Base-by-base conservation (phyloP, 1,140 invertebrate genomes). In the Metaphire vulgaris region DNA sequence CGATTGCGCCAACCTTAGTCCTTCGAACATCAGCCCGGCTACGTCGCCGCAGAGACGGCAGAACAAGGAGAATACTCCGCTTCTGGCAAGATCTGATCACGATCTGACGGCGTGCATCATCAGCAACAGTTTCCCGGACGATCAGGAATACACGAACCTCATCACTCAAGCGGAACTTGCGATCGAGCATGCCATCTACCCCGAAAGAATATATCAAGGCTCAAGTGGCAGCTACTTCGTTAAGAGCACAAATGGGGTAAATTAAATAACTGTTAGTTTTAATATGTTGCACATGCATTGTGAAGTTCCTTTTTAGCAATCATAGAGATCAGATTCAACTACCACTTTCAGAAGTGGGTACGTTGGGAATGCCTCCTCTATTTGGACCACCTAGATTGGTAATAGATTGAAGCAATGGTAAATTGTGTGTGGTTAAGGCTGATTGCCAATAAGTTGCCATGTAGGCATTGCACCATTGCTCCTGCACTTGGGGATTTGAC, bases 141-240 rank as follows among this genome's bases (percentile, higher is more conserved):
- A 99, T 89, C 94, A 95, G 2, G 89, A 92, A 77, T 99, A 97
- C 88, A 92, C 91, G 72, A 93, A 96, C 80, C 86, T 96, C 80
- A 90, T 99, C 26, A 91, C 91, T 86, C 92, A 96, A 85, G 92
- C 95, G 14, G 96, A 99, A 87, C 88, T 90, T 78, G 96, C 97
- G 31, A 98, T 99, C 83, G 96, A 98, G 82, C 91, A 92, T 89
- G 94, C 93, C 71, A 92, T 98, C 66, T 87, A 91, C 87, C 97
- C 97, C 0, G 93, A 98, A 87, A 90, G 97, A 83, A 99, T 99
- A 87, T 97, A 93, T 83, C 89, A 90, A 87, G 97, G 97, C 28
- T 99, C 96, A 31, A 98, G 96, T 88, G 97, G 97, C 26, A 98
- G 96, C 82, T 99, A 99, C 86, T 99, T 99, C 89, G 96, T 98